Evolutionary conservation across 2,888 invertebrate species (phyloP).

Genomic region (Cephus runcator): DNA sequence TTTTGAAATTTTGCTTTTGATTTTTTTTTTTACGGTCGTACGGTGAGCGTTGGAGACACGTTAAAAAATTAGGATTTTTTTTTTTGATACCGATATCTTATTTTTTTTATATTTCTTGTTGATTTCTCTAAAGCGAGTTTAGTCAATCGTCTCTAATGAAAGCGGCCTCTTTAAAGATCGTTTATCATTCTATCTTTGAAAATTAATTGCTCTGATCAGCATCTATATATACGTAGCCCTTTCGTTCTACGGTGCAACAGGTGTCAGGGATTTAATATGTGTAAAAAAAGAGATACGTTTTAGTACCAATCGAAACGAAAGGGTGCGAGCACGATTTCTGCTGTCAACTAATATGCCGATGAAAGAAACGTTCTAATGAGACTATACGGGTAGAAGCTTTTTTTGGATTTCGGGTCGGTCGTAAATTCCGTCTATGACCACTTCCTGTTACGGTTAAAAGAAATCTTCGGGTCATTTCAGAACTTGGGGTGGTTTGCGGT

Average conservation of each 20-base stretch:
- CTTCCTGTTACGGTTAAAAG: not conserved
- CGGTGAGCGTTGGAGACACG: not conserved
- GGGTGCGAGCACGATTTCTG: conserved; percentile 11
- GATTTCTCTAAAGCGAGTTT: not conserved
- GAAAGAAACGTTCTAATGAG: not conserved
- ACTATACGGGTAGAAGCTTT: not conserved
- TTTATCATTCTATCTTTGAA: not conserved
- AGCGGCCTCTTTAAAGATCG: not conserved
- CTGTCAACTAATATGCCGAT: not conserved
- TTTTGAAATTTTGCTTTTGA: not conserved
- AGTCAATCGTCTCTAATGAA: not conserved
- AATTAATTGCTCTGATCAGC: conserved; percentile 36
- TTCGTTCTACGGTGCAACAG: conserved; percentile 36
- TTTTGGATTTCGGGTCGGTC: not conserved
- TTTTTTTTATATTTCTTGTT: not conserved
- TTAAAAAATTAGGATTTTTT: not conserved
- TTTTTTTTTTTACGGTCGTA: not conserved
- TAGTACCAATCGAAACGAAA: conserved; percentile 34
- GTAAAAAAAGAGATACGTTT: conserved; percentile 31
- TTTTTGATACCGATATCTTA: not conserved
- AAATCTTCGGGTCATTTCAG: not conserved
- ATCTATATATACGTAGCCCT: conserved; percentile 25
- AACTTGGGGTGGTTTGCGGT: not conserved
- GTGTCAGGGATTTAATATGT: conserved; percentile 33
- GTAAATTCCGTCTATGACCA: not conserved